Conservation (phyloP, 2,888 invertebrate species). For the Agrochola circellaris region DNA sequence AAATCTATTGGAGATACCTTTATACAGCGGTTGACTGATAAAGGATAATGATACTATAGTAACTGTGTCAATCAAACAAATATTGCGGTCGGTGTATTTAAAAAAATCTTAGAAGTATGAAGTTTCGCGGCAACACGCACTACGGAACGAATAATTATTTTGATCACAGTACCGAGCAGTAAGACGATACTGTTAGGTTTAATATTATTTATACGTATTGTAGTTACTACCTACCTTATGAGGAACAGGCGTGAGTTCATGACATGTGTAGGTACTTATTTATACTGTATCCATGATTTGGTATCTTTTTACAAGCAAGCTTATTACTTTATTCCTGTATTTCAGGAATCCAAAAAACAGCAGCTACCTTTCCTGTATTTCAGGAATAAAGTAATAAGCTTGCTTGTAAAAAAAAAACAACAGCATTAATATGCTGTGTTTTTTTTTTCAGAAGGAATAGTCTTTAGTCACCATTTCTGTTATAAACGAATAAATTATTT, state of each 20-base stretch:
- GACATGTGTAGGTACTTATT: not conserved
- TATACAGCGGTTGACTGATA: not conserved
- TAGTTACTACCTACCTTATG: not conserved
- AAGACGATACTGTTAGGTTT: not conserved
- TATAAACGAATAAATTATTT: no score
- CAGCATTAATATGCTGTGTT: no score
- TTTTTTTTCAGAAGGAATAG: not conserved
- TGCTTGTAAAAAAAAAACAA: no score
- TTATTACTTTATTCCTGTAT: not conserved
- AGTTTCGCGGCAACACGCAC: slow-evolving; percentile 13
- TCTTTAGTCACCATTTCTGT: not conserved
- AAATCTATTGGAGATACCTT: not conserved
- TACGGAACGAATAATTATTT: slow-evolving; percentile 23
- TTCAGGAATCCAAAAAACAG: not conserved
- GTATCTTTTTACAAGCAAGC: not conserved
- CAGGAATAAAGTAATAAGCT: no score
- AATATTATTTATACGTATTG: not conserved
- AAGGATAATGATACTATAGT: not conserved
- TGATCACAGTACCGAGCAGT: slow-evolving; percentile 13
- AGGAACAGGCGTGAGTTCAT: not conserved
- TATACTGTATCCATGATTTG: not conserved
- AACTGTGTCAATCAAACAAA: no score
- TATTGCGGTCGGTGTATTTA: not conserved
- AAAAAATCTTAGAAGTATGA: not conserved
- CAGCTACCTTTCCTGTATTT: no score